phyloP scores from a whole-genome alignment of 2,888 invertebrate species.

The Steromphala cineraria region DNA sequence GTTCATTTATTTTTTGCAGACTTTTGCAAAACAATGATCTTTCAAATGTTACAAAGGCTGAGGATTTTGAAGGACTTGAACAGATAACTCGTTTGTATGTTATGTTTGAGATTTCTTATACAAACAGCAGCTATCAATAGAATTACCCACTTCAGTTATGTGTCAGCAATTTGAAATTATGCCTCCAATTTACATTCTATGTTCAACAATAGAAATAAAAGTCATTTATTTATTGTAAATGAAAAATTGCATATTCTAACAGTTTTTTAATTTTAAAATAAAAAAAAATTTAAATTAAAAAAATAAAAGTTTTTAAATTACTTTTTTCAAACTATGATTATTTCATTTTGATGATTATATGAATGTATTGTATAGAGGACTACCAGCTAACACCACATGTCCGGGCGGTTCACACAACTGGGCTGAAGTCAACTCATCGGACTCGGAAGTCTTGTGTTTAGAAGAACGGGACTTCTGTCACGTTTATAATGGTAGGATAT shows the following conservation, averaged over 20 bases:
- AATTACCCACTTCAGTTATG: neutral
- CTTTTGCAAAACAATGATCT: slow-evolving; percentile 48
- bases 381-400: slow-evolving; percentile 44
- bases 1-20: slow-evolving; percentile 40
- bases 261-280: no score
- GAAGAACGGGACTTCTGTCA: slow-evolving; percentile 50
- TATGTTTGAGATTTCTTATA: neutral
- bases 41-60: slow-evolving; percentile 22
- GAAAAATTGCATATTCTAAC: no score
- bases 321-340: no score
- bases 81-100: slow-evolving; percentile 50
- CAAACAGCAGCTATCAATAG: neutral
- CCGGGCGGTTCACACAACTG: slow-evolving; percentile 55
- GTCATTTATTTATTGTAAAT: no score
- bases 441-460: slow-evolving; percentile 39
- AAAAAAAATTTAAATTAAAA: no score
- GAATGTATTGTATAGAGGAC: slow-evolving; percentile 36
- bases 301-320: no score
- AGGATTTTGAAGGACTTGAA: slow-evolving; percentile 47
- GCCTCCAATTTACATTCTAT: neutral
- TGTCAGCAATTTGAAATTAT: neutral
- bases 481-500: slow-evolving; percentile 44
- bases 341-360: no score
- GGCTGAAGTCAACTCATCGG: slow-evolving; percentile 30
- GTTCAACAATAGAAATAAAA: no score